phyloP scores from a whole-genome alignment of 2,113 vertebrate genomes.

The Pelobates fuscus region DNA sequence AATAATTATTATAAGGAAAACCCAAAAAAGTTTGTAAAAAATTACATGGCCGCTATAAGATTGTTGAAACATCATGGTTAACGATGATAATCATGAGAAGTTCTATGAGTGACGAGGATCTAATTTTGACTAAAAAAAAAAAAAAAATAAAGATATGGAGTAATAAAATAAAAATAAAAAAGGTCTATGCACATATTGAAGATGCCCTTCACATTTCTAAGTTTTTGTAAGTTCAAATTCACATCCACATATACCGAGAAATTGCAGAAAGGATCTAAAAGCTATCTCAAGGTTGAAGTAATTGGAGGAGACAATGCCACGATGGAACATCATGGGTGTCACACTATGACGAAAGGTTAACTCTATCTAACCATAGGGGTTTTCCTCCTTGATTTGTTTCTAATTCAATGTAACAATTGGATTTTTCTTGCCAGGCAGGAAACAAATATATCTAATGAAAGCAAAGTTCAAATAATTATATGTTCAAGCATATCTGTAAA shows the following conservation, averaged over 20 bases:
- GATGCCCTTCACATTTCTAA: too few relatives aligned
- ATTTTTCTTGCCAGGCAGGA: slow-evolving; percentile 12
- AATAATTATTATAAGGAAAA: too few relatives aligned
- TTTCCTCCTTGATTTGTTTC: slow-evolving; percentile 5
- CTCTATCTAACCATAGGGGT: slow-evolving; percentile 28
- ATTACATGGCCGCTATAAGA: too few relatives aligned
- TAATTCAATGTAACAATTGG: slow-evolving; percentile 37
- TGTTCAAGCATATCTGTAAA: neutral
- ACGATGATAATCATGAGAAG: too few relatives aligned
- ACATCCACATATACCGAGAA: neutral
- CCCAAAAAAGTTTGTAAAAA: too few relatives aligned
- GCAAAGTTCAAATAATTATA: neutral
- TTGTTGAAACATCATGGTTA: too few relatives aligned
- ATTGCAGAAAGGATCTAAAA: neutral
- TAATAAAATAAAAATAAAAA: too few relatives aligned
- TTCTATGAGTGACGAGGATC: too few relatives aligned
- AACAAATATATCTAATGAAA: slow-evolving; percentile 36
- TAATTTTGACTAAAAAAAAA: too few relatives aligned
- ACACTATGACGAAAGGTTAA: slow-evolving; percentile 34
- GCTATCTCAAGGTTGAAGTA: slow-evolving; percentile 11
- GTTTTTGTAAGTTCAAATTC: neutral
- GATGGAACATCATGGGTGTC: slow-evolving; percentile 10
- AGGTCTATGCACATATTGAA: too few relatives aligned
- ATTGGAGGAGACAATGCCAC: slow-evolving; percentile 29
- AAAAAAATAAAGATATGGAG: too few relatives aligned